These are phyloP conservation scores for Tetrapedia diversipes DNA, from an alignment of 2,888 invertebrate species.

Conservation along the genomic window DNA sequence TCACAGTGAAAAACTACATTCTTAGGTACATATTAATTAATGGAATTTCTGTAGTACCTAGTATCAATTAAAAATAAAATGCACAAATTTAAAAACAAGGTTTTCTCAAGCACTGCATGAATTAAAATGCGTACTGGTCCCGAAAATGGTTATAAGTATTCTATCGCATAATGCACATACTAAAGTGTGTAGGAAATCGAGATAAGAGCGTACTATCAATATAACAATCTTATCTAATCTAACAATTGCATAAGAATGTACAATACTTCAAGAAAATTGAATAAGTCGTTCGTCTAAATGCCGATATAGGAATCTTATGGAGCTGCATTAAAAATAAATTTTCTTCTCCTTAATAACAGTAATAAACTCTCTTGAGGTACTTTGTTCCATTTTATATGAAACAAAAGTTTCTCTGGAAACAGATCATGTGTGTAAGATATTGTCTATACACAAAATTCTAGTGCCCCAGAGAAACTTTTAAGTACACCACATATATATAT, in stretches of 20 bases:
- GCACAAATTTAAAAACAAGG: not conserved
- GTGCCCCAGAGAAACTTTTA: slow-evolving; percentile 42
- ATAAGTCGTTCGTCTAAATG: slow-evolving; percentile 55
- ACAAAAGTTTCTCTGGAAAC: slow-evolving; percentile 29
- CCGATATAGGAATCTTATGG: slow-evolving; percentile 50
- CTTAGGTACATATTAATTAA: not conserved
- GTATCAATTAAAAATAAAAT: slow-evolving; percentile 1
- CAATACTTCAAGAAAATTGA: slow-evolving; percentile 11
- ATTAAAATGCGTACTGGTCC: slow-evolving; percentile 63
- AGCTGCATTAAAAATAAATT: slow-evolving; percentile 67
- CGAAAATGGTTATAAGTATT: slow-evolving; percentile 40
- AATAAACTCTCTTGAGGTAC: slow-evolving; percentile 68
- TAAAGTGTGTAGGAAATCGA: slow-evolving; percentile 15
- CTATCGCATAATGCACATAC: slow-evolving; percentile 18
- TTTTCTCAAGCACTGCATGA: slow-evolving; percentile 6
- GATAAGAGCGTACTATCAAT: slow-evolving; percentile 14
- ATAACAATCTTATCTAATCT: slow-evolving; percentile 19
- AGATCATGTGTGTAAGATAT: not conserved
- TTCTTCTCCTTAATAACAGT: slow-evolving; percentile 63
- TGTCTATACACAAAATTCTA: slow-evolving; percentile 10
- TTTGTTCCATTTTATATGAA: slow-evolving; percentile 37
- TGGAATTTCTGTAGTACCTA: not conserved
- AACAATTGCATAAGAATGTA: slow-evolving; percentile 1
- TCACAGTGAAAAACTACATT: not conserved
- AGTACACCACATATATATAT: slow-evolving; percentile 38